These are phyloP conservation scores for Canis aureus DNA, from an alignment of 2,113 vertebrate species.

Conservation along the genomic window DNA sequence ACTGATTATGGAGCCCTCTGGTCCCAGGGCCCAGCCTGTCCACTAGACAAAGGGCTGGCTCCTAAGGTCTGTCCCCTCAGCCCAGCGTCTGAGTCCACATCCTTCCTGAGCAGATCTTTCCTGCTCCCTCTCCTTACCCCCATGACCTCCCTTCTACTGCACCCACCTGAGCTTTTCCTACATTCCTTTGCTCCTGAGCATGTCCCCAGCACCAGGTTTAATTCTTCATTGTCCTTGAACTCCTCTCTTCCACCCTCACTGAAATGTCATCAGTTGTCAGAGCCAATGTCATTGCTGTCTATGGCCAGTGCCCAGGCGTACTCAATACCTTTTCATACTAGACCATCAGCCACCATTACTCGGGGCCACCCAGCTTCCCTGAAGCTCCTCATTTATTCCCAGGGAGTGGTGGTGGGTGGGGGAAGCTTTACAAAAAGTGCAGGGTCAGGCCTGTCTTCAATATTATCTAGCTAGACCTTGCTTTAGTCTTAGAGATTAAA, in stretches of 20 bases:
- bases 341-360: neutral
- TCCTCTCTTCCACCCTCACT: neutral
- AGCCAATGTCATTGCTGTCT: neutral
- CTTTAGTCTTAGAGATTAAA: neutral
- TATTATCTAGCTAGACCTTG: neutral
- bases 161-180: neutral
- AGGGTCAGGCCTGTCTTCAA: neutral
- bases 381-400: neutral
- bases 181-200: neutral
- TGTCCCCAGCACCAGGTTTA: neutral
- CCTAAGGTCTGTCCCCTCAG: neutral
- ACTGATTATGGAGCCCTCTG: no score
- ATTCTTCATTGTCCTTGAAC: neutral
- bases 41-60: neutral
- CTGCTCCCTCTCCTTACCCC: neutral
- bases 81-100: neutral
- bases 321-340: no score
- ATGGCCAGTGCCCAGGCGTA: neutral
- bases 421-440: neutral
- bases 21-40: neutral
- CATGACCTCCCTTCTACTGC: neutral
- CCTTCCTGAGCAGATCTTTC: neutral
- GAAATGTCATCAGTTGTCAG: neutral
- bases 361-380: neutral
- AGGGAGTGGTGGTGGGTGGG: no score